A percentile compares a stretch with the other conserved stretches of the same genome.
These are phyloP conservation scores for Drosophila limbata DNA, from an alignment of 2,888 invertebrate genomes.

Conservation along the genomic window DNA sequence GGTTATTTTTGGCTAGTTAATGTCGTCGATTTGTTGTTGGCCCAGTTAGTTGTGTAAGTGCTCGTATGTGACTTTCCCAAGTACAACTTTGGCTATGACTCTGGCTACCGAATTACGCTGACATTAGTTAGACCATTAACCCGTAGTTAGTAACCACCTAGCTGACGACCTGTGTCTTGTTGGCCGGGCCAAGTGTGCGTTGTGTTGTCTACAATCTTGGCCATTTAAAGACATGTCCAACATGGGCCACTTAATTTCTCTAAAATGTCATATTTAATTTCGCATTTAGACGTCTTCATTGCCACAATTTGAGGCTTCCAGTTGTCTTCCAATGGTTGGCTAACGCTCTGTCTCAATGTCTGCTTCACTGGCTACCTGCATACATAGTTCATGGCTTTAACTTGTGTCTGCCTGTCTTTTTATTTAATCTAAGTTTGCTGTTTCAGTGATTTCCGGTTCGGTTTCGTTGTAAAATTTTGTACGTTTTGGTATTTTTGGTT, in stretches of 20 bases:
- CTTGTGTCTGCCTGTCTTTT: constrained; percentile 1
- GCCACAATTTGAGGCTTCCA: constrained; percentile 55
- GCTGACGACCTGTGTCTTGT: constrained; percentile 21
- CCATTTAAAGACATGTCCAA: constrained; percentile 61
- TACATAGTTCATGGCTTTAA: constrained; percentile 36
- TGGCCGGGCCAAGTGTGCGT: constrained; percentile 10
- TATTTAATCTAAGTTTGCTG: constrained; percentile 14
- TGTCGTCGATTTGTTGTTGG: not conserved
- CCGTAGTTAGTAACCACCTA: constrained; percentile 37
- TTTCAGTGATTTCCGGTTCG: constrained; percentile 73
- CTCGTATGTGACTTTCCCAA: constrained; percentile 35
- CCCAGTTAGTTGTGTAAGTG: constrained; percentile 31
- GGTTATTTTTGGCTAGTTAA: constrained; percentile 14
- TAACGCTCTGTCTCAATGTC: constrained; percentile 26
- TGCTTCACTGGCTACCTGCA: constrained; percentile 56
- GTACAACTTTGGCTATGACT: constrained; percentile 3
- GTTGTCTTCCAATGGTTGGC: constrained; percentile 35
- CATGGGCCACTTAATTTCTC: constrained; percentile 64
- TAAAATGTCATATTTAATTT: constrained; percentile 77
- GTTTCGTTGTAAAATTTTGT: constrained; percentile 69
- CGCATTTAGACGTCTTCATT: constrained; percentile 78
- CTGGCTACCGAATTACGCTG: constrained; percentile 42
- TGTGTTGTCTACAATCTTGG: constrained; percentile 46
- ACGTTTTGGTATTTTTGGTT: constrained; percentile 81
- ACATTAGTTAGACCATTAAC: constrained; percentile 12